These are phyloP conservation scores for Nebria salina DNA, from an alignment of 2,888 invertebrate genomes.

Conservation along the genomic window DNA sequence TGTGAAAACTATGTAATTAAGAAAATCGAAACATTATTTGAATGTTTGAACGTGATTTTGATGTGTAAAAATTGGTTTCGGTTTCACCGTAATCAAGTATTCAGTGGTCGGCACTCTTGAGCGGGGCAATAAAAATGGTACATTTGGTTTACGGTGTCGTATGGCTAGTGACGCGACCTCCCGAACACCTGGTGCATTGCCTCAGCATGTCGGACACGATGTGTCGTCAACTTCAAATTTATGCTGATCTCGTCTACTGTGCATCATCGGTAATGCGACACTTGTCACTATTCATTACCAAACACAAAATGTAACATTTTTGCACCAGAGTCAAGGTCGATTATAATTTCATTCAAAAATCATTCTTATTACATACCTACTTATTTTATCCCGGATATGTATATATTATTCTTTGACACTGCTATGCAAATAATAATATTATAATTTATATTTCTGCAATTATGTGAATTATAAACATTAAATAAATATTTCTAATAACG, in stretches of 20 bases:
- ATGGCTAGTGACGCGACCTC: neutral
- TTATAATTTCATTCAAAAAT: neutral
- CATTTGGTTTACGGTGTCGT: constrained; percentile 17
- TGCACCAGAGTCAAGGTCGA: neutral
- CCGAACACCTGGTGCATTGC: neutral
- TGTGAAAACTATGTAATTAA: too few species aligned
- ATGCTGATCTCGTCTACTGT: neutral
- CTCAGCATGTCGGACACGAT: neutral
- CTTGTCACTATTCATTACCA: constrained; percentile 11
- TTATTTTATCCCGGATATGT: too few species aligned
- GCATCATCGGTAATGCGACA: neutral
- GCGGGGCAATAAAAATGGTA: constrained; percentile 7
- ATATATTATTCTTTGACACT: too few species aligned
- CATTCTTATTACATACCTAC: too few species aligned
- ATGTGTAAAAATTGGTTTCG: constrained; percentile 9
- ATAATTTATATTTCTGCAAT: too few species aligned
- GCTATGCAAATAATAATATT: too few species aligned
- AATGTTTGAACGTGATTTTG: neutral
- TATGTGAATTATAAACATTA: too few species aligned
- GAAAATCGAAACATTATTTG: neutral
- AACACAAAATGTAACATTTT: neutral
- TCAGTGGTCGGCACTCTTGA: neutral
- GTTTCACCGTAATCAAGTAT: constrained; percentile 8
- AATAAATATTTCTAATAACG: too few species aligned
- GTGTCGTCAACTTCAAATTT: neutral